phyloP scores from a whole-genome alignment of 2,888 invertebrate genomes.

The Ormyrus pomaceus region DNA sequence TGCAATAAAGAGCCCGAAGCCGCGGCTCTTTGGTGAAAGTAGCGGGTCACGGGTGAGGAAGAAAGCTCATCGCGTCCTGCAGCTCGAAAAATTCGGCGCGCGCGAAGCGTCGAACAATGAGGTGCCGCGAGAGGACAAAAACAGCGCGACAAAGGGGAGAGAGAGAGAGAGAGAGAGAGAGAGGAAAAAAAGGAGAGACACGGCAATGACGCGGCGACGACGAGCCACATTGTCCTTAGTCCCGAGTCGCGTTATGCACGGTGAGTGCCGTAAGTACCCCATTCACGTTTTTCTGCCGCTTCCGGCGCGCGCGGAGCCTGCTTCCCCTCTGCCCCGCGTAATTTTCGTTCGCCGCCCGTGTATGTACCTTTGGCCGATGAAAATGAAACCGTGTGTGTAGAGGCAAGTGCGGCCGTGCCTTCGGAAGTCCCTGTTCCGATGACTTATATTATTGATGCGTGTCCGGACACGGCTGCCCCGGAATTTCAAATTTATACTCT shows the following conservation, averaged over 20 bases:
- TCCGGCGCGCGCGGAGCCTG: slow-evolving; percentile 61
- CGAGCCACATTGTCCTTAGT: slow-evolving; percentile 27
- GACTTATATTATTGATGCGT: slow-evolving; percentile 30
- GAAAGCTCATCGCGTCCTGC: neutral
- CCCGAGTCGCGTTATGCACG: slow-evolving; percentile 63
- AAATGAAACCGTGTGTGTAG: slow-evolving; percentile 39
- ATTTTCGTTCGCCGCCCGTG: neutral
- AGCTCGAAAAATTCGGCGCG: slow-evolving; percentile 10
- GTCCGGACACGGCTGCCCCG: neutral
- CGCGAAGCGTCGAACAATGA: slow-evolving; percentile 30
- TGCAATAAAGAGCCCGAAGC: neutral
- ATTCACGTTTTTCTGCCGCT: slow-evolving; percentile 70
- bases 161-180: neutral
- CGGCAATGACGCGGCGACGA: neutral
- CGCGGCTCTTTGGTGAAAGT: neutral
- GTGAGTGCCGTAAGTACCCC: slow-evolving; percentile 67
- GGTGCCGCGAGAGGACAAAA: neutral
- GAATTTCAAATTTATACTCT: slow-evolving; percentile 4
- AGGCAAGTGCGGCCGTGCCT: slow-evolving; percentile 58
- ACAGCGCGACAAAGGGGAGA: neutral
- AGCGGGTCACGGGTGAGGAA: neutral
- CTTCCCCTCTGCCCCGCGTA: neutral
- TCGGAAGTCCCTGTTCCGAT: slow-evolving; percentile 47
- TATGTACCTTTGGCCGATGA: slow-evolving; percentile 16
- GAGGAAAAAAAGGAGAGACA: neutral